Base-by-base conservation (phyloP, 1,140 invertebrate genomes). In the Brachionus koreanus region DNA sequence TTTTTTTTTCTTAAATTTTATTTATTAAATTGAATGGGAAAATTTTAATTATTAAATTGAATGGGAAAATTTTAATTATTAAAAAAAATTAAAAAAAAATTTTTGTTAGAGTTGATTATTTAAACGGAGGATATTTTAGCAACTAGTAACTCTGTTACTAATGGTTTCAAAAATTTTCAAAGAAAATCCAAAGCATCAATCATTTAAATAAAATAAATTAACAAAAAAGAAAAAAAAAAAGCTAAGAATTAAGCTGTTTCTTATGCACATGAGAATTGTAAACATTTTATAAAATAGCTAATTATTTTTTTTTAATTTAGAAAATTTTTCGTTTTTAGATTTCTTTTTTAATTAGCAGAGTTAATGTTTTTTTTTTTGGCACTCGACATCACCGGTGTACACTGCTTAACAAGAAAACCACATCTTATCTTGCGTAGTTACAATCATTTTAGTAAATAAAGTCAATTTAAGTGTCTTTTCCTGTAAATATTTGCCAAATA, bases 81-180 rank as follows among this genome's bases (percentile, higher is more conserved):
- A 43, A 43, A 43, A 52, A 52, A 16, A 52, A 52, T 12, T 12
- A 13, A 46, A n/a, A 46, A 23, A 61, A 61, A 19, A 61, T 9
- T 23, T 19, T 61, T 9, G 19, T 61, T 19, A 67, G 25, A 39
- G 33, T 69, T 69, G 65, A 69, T 39, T 69, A 69, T 39, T 69
- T 10, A 39, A n/a, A 39, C 16, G 65, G 35, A 39, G 33, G 65
- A 35, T 29, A 69, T 19, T 37, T 39, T 69, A 69, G 65, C 35
- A 37, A 39, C 65, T 69, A 69, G 35, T 39, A 37, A 69, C 37
- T 69, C 65, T 69, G 65, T 69, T 39, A 69, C 65, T 39, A 69
- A 39, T 69, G 65, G 65, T 69, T 69, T 69, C 65, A 69, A 69
- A 37, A 65, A 33, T 65, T n/a, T 65, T n/a, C 13, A 69, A 69